Evolutionary conservation across 2,113 vertebrate species (phyloP), one percentile per base, ranked within the genome.

Genomic region (Seriola rivoliana): DNA sequence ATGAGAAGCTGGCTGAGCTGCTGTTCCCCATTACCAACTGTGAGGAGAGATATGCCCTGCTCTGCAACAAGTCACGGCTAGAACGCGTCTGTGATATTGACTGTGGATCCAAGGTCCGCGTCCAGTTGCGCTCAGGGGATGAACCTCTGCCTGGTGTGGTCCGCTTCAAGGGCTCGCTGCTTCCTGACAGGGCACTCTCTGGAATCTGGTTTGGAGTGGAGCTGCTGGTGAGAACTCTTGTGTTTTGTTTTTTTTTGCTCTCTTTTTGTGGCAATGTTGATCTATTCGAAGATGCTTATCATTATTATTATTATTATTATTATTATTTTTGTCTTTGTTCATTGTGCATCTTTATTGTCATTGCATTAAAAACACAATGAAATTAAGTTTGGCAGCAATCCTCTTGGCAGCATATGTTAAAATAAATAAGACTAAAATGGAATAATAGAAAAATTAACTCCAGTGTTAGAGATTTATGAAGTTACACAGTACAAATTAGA

Each of bases 151-250:
- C 97, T 10, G 98, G 98, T 21, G 97, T 99, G 71, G 97, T 99
- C 81, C 96, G 97, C 63, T 99, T 99, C 93, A 96, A 97, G 89
- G 98, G 98, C 78, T 96, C 98, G 0, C 93, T 99, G 44, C 92
- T 99, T 72, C 97, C 97, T 4, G 97, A 99, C 89, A 94, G 97
- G 85, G 96, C 96, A 0, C 95, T 98, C 38, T 97, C 96, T 1
- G 98, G 97, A 36, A 97, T 99, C 87, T 99, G 97, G 95, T 99
- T 99, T 76, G 98, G 98, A 89, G 98, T 99, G 13, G 98, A 99
- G 86, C 92, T 99, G 79, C 93, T 99, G 97, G 98, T 99, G 94
- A 98, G 98, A 66, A 38, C 17, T 50, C 1, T 5, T 32, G 13
- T 34, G 2, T 5, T 32, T 10, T 29, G 2, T 54, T 77, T 71